Conservation (phyloP, 2,113 vertebrate species). For the Oncorhynchus mykiss region DNA sequence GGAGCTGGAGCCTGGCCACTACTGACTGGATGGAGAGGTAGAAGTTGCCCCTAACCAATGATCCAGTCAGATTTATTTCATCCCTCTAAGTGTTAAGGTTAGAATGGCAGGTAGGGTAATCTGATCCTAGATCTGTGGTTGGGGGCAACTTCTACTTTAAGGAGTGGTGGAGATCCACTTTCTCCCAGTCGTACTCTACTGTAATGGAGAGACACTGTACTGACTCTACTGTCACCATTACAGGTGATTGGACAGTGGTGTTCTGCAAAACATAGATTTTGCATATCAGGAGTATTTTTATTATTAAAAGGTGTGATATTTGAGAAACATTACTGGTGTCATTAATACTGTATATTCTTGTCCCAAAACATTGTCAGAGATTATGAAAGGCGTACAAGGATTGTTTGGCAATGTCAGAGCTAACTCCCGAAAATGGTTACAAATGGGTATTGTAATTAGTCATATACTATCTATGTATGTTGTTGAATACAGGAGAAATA, state of each 20-base stretch:
- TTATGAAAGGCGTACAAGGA: not conserved
- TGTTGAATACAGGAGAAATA: not conserved
- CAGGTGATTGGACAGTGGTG: not conserved
- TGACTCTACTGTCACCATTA: not conserved
- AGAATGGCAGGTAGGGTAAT: too few species aligned
- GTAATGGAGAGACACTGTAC: not conserved
- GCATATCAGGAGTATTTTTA: not conserved
- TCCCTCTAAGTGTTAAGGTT: not conserved
- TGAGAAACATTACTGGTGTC: not conserved
- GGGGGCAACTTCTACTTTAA: too few species aligned
- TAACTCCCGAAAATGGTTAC: not conserved
- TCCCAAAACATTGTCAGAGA: not conserved
- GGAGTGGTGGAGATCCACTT: too few species aligned
- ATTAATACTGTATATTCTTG: not conserved
- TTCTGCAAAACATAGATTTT: not conserved
- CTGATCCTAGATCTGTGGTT: too few species aligned
- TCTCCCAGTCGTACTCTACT: too few species aligned
- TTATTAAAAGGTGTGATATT: not conserved
- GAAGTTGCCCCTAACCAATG: not conserved
- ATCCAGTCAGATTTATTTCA: not conserved
- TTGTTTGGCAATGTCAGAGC: not conserved
- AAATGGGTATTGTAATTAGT: not conserved
- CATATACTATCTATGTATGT: not conserved
- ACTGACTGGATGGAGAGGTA: conserved; percentile 33
- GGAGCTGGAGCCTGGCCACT: conserved; percentile 56